Conservation (phyloP, 1,140 invertebrate genomes). For the Eriocheir sinensis region DNA sequence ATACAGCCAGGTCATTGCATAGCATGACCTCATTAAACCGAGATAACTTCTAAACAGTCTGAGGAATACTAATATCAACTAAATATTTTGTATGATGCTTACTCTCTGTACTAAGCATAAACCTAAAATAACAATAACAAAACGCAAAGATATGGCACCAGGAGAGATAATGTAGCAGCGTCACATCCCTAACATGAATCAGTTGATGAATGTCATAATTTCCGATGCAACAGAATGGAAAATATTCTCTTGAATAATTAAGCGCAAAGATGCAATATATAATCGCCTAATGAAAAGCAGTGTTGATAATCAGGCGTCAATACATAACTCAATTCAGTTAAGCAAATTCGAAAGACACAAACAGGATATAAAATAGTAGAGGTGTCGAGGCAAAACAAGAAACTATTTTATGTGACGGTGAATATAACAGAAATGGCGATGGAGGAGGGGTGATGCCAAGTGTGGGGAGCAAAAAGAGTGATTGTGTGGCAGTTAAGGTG, state of each 20-base stretch:
- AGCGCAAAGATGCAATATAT: neutral
- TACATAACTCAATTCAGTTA: slow-evolving; percentile 15
- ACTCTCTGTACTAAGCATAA: no score
- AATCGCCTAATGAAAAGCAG: slow-evolving; percentile 2
- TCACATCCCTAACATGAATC: neutral
- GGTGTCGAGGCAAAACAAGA: neutral
- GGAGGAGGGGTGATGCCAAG: neutral
- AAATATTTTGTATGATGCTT: no score
- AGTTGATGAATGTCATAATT: neutral
- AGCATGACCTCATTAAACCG: no score
- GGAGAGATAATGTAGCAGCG: neutral
- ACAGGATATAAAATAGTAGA: neutral
- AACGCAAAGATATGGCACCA: neutral
- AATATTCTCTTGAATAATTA: neutral
- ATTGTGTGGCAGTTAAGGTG: no score
- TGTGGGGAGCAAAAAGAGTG: neutral
- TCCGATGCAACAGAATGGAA: neutral
- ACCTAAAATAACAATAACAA: neutral
- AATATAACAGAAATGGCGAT: neutral
- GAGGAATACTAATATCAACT: no score
- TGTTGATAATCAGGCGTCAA: neutral
- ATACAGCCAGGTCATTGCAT: no score
- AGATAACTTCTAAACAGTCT: no score
- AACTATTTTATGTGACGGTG: neutral
- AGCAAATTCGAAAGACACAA: neutral